Evolutionary conservation across 2,797 vertebrate genomes (phyloP).

Genomic region (Ptychobarbus kaznakovi): DNA sequence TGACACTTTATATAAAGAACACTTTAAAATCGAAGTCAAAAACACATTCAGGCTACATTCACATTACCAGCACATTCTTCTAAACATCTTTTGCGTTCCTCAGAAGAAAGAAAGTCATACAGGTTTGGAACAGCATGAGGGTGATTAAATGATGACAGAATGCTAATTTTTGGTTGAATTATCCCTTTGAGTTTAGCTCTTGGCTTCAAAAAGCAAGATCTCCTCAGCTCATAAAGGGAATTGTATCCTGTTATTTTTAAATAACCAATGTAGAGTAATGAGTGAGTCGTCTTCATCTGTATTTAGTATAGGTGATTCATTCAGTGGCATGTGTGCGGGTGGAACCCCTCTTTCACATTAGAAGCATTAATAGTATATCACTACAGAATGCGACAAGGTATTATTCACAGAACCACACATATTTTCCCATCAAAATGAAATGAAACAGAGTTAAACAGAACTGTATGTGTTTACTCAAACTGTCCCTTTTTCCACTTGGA

Average conservation of each 20-base stretch:
- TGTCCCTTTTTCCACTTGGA: neutral
- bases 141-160: neutral
- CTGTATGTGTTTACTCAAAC: neutral
- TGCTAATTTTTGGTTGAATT: neutral
- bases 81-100: too few relatives aligned
- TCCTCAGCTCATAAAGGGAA: neutral
- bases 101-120: neutral
- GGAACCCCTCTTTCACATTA: neutral
- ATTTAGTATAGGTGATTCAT: constrained; percentile 19
- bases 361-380: neutral
- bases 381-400: neutral
- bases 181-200: neutral
- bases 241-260: constrained; percentile 11
- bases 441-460: neutral
- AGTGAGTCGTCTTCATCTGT: constrained; percentile 2
- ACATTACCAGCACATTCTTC: neutral
- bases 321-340: neutral
- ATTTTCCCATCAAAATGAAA: neutral
- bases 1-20: neutral
- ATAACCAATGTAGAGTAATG: constrained; percentile 9
- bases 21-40: neutral
- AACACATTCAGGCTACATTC: neutral
- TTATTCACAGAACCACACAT: neutral
- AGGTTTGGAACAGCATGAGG: neutral
- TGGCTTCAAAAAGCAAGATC: neutral